Percentiles rank a stretch among this genome's conserved stretches.
Conservation (phyloP, 2,113 vertebrate genomes). For the Trochalopteron elliotii region DNA sequence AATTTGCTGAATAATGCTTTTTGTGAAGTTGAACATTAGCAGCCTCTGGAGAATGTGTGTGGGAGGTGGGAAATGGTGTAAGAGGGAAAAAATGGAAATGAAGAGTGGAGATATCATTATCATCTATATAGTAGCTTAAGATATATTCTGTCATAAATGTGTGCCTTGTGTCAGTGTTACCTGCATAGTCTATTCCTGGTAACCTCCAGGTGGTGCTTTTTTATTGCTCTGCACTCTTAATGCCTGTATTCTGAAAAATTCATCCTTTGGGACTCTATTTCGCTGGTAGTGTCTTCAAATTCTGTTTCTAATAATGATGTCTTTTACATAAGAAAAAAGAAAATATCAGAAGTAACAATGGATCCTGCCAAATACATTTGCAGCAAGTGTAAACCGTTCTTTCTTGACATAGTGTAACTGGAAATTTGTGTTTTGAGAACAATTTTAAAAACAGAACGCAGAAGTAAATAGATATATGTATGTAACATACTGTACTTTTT, state of each 20-base stretch:
- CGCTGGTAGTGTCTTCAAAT: neutral
- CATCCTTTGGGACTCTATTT: neutral
- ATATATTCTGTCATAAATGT: neutral
- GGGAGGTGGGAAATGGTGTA: neutral
- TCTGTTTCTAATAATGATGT: neutral
- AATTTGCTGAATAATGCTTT: neutral
- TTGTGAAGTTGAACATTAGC: neutral
- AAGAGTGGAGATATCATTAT: neutral
- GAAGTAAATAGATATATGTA: neutral
- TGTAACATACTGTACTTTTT: neutral
- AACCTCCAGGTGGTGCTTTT: constrained; percentile 25
- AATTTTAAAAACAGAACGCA: neutral
- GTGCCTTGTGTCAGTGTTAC: neutral
- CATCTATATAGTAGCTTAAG: neutral
- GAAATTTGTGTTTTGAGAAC: neutral
- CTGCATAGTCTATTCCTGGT: neutral
- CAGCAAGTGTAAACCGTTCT: neutral
- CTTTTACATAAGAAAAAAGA: neutral
- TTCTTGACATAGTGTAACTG: neutral
- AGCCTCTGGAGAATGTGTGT: neutral
- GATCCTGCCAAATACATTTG: neutral
- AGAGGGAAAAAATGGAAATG: neutral
- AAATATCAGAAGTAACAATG: neutral
- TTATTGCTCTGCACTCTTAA: neutral
- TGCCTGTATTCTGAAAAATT: neutral